Base-by-base conservation (phyloP, 1,140 invertebrate species). In the Bombus consobrinus region DNA sequence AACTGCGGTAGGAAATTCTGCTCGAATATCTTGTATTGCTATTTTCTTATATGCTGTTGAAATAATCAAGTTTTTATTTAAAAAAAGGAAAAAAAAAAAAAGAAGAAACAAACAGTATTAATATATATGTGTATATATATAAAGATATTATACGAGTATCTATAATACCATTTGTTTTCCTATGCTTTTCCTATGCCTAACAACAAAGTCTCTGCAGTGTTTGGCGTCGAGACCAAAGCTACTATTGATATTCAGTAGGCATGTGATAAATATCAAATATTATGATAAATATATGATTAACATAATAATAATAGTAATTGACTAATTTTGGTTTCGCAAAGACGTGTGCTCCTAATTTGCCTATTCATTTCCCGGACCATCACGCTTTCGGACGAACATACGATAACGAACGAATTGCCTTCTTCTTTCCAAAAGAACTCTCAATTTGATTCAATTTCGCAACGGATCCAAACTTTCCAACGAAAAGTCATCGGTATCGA, bases 401-500 rank as follows among this genome's bases (percentile, higher is more conserved):
- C 57, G 25, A 83, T 85, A 89, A 87, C 87, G 81, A 68, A 89
- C 62, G 47, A 75, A 88, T 80, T 82, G 57, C 86, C 85, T 53
- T 41, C 83, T 87, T 22, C 64, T 69, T 83, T 74, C 32, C 80
- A 77, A 76, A 47, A 64, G 62, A 34, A 47, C 13, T n/a, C 12
- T n/a, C 12, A 5, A 32, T 53, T 39, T 64, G 41, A 69, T 90
- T 95, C 91, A 96, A 87, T 96, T 96, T 88, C 95, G 93, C 82
- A 98, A 95, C 68, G 98, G 98, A 96, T 98, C 98, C 90, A 98
- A 95, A 94, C 97, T 98, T 93, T 98, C 98, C 88, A 98, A 92
- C n/a, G 97, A 97, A 93, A 98, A 98, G 94, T 98, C 98, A 93
- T 98, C 98, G 85, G 97, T 97, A 66, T 97, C 97, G 92, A 97